Evolutionary conservation across 2,113 vertebrate genomes (phyloP).

Genomic region (Anoura caudifer): DNA sequence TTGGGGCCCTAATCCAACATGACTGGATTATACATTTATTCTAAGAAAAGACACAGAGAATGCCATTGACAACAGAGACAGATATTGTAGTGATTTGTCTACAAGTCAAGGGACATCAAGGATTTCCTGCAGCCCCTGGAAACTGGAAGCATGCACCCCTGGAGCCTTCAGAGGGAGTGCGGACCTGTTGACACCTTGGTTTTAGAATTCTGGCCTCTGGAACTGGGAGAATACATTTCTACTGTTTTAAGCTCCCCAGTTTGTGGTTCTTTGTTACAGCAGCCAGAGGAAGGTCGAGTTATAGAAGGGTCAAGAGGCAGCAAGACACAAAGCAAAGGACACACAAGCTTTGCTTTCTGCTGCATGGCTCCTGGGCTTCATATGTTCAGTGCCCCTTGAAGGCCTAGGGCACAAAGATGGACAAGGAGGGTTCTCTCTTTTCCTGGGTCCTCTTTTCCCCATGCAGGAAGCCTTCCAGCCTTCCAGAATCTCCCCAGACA

Average conservation of each 20-base stretch:
- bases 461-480: not conserved
- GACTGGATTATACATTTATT: not conserved
- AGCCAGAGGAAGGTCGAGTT: not conserved
- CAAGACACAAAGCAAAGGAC: not conserved
- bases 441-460: not conserved
- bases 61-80: fast-evolving
- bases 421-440: not conserved
- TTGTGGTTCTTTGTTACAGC: not conserved
- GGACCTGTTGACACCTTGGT: not conserved
- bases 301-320: not conserved
- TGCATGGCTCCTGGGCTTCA: not conserved
- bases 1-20: not conserved
- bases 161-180: not conserved
- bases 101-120: not conserved
- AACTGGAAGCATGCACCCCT: not conserved
- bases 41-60: not conserved
- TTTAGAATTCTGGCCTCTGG: not conserved
- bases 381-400: not conserved
- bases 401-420: not conserved
- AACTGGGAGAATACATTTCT: not conserved
- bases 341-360: not conserved
- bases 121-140: not conserved
- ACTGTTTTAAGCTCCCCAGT: not conserved
- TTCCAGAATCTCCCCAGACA: not conserved
- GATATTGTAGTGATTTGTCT: not conserved